These are phyloP conservation scores for Clitarchus hookeri DNA, from an alignment of 2,888 invertebrate species.

Conservation along the genomic window DNA sequence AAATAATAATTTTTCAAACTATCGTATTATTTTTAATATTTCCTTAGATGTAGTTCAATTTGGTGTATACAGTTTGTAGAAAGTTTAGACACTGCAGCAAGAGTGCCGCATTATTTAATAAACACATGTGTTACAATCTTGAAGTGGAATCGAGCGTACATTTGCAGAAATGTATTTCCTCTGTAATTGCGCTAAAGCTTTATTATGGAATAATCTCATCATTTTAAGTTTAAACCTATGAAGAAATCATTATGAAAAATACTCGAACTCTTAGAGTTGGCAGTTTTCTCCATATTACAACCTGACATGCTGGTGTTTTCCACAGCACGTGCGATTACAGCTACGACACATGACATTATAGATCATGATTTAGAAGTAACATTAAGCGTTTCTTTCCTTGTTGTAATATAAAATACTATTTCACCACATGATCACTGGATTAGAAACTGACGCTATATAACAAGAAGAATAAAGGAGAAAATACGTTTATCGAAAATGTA, in stretches of 20 bases:
- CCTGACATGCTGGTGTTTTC: neutral
- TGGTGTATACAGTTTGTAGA: conserved; percentile 15
- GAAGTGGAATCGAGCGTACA: neutral
- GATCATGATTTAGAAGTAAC: neutral
- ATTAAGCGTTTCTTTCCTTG: neutral
- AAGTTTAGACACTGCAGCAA: conserved; percentile 18
- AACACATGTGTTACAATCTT: neutral
- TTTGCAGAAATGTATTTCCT: neutral
- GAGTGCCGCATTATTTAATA: neutral
- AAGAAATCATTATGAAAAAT: neutral
- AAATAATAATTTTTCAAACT: conserved; percentile 30
- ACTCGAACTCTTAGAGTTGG: conserved; percentile 7
- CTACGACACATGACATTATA: too few species aligned
- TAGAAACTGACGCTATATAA: neutral
- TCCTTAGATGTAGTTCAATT: neutral
- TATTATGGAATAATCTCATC: neutral
- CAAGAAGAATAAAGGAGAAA: neutral
- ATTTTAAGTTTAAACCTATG: neutral
- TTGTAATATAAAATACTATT: neutral
- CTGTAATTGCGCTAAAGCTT: neutral
- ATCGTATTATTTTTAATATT: conserved; percentile 1
- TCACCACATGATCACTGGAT: conserved; percentile 1
- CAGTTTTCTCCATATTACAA: neutral
- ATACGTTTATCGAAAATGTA: neutral
- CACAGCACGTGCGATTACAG: neutral